Percentiles rank a stretch among this genome's conserved stretches.
Evolutionary conservation across 2,113 vertebrate genomes (phyloP).

Genomic region (Caranx ignobilis): DNA sequence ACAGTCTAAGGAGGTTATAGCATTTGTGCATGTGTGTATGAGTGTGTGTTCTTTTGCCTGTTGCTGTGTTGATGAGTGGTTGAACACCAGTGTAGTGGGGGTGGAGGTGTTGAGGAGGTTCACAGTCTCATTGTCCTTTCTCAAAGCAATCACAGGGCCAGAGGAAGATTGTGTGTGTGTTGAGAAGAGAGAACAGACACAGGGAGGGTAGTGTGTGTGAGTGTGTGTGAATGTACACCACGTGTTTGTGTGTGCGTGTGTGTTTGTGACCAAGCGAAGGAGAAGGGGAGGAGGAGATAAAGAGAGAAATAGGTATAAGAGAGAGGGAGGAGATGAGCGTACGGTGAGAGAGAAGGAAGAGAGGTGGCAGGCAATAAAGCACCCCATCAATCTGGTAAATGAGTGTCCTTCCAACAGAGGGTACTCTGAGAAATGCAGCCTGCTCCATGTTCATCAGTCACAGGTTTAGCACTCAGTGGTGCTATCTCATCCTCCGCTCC

Average conservation of each 20-base stretch:
- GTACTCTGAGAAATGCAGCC: slow-evolving; percentile 61
- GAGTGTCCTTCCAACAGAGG: slow-evolving; percentile 77
- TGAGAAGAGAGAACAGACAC: neutral
- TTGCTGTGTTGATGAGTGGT: slow-evolving; percentile 25
- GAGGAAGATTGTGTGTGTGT: slow-evolving; percentile 30
- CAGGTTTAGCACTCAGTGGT: slow-evolving; percentile 51
- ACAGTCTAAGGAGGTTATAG: neutral
- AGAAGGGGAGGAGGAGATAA: slow-evolving; percentile 52
- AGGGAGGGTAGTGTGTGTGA: slow-evolving; percentile 9
- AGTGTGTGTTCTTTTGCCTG: slow-evolving; percentile 5
- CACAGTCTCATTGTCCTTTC: slow-evolving; percentile 49
- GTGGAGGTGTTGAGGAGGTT: slow-evolving; percentile 48
- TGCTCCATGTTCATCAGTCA: slow-evolving; percentile 70
- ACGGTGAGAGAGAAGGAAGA: slow-evolving; percentile 54
- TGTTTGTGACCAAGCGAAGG: slow-evolving; percentile 26
- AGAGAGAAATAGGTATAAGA: slow-evolving; percentile 62
- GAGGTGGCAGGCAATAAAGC: slow-evolving; percentile 78
- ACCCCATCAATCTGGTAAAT: slow-evolving; percentile 79
- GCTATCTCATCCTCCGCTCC: slow-evolving; percentile 32
- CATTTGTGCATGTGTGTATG: neutral
- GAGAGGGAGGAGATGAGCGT: slow-evolving; percentile 62
- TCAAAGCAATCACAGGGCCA: slow-evolving; percentile 55
- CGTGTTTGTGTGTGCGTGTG: slow-evolving; percentile 28
- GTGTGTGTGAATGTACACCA: slow-evolving; percentile 45
- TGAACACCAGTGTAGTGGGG: slow-evolving; percentile 20